Evolutionary conservation across 2,797 vertebrate species (phyloP), one percentile per base, ranked within the genome.

Genomic region (Pseudopleuronectes americanus): DNA sequence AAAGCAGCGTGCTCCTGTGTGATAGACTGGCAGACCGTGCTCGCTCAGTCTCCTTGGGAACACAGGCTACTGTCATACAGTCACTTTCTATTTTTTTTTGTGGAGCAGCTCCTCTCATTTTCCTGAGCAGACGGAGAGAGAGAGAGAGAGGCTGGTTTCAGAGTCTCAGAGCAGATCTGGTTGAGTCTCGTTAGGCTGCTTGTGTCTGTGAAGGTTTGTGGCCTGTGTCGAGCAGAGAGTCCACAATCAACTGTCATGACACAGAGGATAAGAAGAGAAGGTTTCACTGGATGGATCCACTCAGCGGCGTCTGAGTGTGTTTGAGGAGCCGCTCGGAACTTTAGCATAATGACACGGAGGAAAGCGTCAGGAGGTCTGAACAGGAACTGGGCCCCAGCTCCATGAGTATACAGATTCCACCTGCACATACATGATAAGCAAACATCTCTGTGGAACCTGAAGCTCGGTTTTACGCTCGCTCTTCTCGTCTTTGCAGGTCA

Each of bases 11-110:
- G 87, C 89, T 89, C 76, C 86, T 83, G 81, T 87, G 91, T 89
- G 87, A 91, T 85, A 85, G 90, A 90, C 90, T 90, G 87, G 84
- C 90, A 91, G 87, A 85, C 82, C 85, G 74, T 87, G 89, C 81
- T 59, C 64, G 89, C 88, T 86, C 79, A 17, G 71, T 49, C 70
- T 92, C 90, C 90, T 86, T 22, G 48, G 90, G 89, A 90, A 90
- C 74, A 12, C 74, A 57, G 87, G 82, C 80, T 74, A 77, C 82
- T 84, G 77, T 81, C 79, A 69, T 48, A 70, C 73, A 88, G 72
- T 74, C 75, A 64, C 84, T 58, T 79, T 86, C 5, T 13, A 0
- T n/a, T n/a, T 8, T 31, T n/a, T n/a, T 76, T 70, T 78, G n/a
- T 71, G 54, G 85, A 84, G 70, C 79, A 82, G 84, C 82, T 83